These are phyloP conservation scores for Drosophila nigromelanica DNA, from an alignment of 1,140 invertebrate genomes.

Conservation along the genomic window DNA sequence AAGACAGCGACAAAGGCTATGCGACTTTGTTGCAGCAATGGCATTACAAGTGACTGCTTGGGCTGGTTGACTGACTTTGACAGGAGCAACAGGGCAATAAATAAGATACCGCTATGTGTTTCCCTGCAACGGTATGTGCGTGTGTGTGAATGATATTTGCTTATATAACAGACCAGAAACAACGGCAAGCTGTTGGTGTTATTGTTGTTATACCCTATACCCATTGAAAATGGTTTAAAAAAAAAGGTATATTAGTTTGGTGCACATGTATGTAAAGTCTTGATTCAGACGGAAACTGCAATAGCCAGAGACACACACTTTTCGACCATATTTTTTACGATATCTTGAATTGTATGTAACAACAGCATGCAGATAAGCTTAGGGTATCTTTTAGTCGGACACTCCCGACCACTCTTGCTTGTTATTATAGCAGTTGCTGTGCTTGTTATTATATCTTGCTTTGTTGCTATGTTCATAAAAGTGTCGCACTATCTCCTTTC, in stretches of 20 bases:
- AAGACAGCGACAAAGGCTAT: constrained; percentile 29
- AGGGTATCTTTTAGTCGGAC: no score
- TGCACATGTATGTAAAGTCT: no score
- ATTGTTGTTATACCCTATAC: constrained; percentile 30
- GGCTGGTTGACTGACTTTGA: constrained; percentile 69
- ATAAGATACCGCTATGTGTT: constrained; percentile 57
- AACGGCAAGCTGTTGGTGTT: constrained; percentile 51
- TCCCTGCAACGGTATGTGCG: constrained; percentile 13
- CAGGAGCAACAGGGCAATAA: constrained; percentile 56
- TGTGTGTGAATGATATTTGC: constrained; percentile 63
- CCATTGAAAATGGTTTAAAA: no score
- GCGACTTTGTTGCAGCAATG: constrained; percentile 55
- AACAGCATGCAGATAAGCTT: no score
- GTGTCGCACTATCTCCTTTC: constrained; percentile 46
- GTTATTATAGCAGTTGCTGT: constrained; percentile 45
- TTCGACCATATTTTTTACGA: not conserved
- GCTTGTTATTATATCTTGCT: constrained; percentile 70
- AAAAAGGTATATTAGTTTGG: no score
- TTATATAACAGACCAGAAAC: constrained; percentile 49
- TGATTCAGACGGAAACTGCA: no score
- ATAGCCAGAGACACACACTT: no score
- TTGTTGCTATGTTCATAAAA: constrained; percentile 64
- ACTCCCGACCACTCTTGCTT: no score
- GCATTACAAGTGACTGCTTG: constrained; percentile 45
- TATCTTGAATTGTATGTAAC: not conserved